Conservation (phyloP, 2,797 vertebrate genomes). For the Selene dorsalis region DNA sequence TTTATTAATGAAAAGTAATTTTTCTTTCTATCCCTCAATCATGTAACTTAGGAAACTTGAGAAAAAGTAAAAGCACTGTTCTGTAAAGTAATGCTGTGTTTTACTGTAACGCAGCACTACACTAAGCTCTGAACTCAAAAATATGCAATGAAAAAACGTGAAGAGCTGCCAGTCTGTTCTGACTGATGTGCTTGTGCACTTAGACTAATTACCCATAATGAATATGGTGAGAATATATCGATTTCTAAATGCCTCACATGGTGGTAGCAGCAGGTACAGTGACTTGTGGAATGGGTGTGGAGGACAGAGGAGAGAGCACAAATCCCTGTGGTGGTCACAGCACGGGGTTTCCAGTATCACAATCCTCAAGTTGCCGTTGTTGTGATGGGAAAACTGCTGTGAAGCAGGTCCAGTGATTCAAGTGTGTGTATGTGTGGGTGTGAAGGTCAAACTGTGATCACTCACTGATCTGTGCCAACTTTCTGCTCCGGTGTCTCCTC, state of each 20-base stretch:
- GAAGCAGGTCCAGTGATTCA: neutral
- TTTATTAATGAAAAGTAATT: neutral
- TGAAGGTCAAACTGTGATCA: conserved; percentile 73
- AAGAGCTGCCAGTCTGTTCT: conserved; percentile 30
- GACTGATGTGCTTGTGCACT: conserved; percentile 37
- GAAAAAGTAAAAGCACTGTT: neutral
- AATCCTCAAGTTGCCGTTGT: conserved; percentile 20
- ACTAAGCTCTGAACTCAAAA: conserved; percentile 1
- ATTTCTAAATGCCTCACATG: conserved; percentile 46
- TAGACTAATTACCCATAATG: conserved; percentile 54
- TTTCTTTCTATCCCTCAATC: neutral
- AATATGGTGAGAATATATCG: conserved; percentile 56
- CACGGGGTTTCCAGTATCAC: neutral
- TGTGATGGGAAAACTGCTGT: conserved; percentile 13
- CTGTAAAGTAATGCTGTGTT: neutral
- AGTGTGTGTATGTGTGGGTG: conserved; percentile 9
- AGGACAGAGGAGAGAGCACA: conserved; percentile 5
- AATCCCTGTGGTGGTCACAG: conserved; percentile 16
- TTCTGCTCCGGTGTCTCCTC: conserved; percentile 57
- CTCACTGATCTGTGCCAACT: conserved; percentile 69
- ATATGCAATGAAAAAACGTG: neutral
- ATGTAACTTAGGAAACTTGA: neutral
- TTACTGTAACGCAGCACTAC: neutral
- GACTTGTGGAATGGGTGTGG: conserved; percentile 16
- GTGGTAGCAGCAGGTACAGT: conserved; percentile 10